phyloP scores from a whole-genome alignment of 1,140 invertebrate species.

The Nilaparvata lugens region DNA sequence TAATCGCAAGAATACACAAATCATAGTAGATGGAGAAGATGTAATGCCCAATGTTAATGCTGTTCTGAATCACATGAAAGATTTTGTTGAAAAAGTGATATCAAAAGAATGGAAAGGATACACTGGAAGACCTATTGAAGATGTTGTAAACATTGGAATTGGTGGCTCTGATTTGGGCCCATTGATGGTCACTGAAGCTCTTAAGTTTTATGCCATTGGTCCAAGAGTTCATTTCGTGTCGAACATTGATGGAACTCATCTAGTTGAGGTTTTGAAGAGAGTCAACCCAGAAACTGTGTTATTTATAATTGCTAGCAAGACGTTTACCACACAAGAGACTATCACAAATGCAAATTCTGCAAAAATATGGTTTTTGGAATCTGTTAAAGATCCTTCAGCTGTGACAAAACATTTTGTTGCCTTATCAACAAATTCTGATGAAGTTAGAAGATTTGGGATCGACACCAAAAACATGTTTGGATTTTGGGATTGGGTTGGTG shows the following conservation, averaged over 20 bases:
- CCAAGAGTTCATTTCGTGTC: conserved; percentile 95
- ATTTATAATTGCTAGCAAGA: conserved; percentile 99
- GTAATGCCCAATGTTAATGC: conserved; percentile 89
- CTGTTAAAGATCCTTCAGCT: conserved; percentile 68
- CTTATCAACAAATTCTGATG: conserved; percentile 86
- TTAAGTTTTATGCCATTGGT: conserved; percentile 84
- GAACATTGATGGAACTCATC: conserved; percentile 98
- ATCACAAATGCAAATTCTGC: conserved; percentile 99
- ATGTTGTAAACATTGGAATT: conserved; percentile 99
- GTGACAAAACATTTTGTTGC: conserved; percentile 99
- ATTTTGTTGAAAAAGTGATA: conserved; percentile 69
- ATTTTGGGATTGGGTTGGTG: conserved; percentile 99
- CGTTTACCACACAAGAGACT: conserved; percentile 99
- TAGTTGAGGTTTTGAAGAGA: conserved; percentile 87
- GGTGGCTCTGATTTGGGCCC: conserved; percentile 98
- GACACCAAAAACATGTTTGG: conserved; percentile 97
- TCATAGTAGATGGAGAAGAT: conserved; percentile 82
- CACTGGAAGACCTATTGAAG: conserved; percentile 90
- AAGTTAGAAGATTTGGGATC: conserved; percentile 95
- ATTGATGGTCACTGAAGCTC: conserved; percentile 96
- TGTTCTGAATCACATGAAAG: conserved; percentile 91
- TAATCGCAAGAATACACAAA: conserved; percentile 68
- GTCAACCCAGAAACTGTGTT: conserved; percentile 88
- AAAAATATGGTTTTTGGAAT: conserved; percentile 85
- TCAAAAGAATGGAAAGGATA: conserved; percentile 72